A percentile compares a stretch with the other conserved stretches of the same genome.
Evolutionary conservation across 2,797 vertebrate genomes (phyloP).

Genomic region (Acanthornis magna): DNA sequence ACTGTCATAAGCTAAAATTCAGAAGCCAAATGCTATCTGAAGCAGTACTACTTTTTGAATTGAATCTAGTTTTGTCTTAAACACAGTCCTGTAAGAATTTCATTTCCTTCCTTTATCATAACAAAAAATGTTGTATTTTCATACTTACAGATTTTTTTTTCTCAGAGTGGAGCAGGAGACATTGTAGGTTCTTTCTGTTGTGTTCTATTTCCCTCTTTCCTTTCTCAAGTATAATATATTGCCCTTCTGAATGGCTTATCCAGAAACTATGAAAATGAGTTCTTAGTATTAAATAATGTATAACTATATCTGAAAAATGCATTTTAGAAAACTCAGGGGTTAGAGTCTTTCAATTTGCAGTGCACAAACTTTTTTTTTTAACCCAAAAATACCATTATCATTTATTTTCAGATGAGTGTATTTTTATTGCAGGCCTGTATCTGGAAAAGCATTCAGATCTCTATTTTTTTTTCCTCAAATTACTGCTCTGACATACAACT

Average conservation of each 20-base stretch:
- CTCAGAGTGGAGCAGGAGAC: neutral
- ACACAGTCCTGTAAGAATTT: neutral
- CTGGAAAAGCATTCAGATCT: constrained; percentile 2
- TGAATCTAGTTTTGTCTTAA: neutral
- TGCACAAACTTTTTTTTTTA: neutral
- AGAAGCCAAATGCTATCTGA: neutral
- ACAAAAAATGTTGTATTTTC: neutral
- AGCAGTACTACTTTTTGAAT: neutral
- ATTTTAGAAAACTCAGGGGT: neutral
- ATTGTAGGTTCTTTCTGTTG: neutral
- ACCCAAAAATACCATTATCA: neutral
- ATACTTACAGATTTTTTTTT: neutral
- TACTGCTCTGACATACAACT: constrained; percentile 16
- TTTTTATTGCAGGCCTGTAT: neutral
- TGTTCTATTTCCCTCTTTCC: neutral
- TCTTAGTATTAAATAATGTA: constrained; percentile 33
- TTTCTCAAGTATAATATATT: neutral
- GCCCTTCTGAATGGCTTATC: neutral
- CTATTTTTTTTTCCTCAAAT: neutral
- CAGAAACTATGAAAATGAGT: neutral
- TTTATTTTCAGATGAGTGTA: constrained; percentile 3
- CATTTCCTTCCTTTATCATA: neutral
- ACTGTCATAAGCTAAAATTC: neutral
- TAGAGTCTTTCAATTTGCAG: neutral
- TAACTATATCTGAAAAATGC: constrained; percentile 31